A percentile compares a stretch with the other conserved stretches of the same genome.
Conservation (phyloP, 2,113 vertebrate genomes). For the Lasiurus borealis region DNA sequence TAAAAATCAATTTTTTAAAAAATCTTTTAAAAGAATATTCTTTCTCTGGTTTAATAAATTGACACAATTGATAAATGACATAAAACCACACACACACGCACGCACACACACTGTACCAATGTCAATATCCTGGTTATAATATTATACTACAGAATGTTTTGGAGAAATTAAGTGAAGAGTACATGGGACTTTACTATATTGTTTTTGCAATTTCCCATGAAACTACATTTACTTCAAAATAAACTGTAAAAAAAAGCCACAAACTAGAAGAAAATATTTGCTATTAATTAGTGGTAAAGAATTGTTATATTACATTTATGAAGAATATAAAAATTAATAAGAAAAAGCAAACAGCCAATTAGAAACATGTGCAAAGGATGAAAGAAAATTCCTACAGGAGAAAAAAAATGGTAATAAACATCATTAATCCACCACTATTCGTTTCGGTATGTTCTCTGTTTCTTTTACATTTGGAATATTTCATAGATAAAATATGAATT, state of each 20-base stretch:
- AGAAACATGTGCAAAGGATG: not conserved
- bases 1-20: not conserved
- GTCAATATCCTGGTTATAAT: not conserved
- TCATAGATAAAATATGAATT: not conserved
- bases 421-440: not conserved
- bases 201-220: not conserved
- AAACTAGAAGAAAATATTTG: not conserved
- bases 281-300: not conserved
- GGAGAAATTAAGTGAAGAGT: not conserved
- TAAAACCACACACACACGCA: not conserved
- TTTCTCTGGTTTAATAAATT: not conserved
- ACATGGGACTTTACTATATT: not conserved
- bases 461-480: not conserved
- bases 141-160: not conserved
- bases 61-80: not conserved
- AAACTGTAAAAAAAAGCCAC: not conserved
- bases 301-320: not conserved
- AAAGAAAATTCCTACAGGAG: not conserved
- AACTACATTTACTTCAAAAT: not conserved
- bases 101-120: not conserved
- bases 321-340: conserved; percentile 4
- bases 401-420: not conserved
- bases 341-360: not conserved
- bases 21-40: not conserved
- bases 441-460: not conserved